phyloP scores from a whole-genome alignment of 2,113 vertebrate species.

The Pelecanoides urinatrix region DNA sequence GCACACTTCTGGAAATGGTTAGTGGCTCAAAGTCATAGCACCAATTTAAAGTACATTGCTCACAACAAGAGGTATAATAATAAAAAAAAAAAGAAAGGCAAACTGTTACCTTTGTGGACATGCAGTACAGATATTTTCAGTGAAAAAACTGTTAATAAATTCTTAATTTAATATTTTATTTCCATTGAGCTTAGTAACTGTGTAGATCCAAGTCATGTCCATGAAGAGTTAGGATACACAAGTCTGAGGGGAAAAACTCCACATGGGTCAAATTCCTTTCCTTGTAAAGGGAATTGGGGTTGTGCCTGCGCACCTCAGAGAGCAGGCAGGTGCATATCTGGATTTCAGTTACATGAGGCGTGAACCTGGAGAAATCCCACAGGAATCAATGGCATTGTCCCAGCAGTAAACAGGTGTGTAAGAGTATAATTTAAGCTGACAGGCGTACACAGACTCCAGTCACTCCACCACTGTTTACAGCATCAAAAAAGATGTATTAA shows the following conservation, averaged over 20 bases:
- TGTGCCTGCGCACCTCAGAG: background rate
- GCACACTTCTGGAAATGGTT: background rate
- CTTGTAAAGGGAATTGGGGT: background rate
- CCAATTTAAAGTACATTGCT: background rate
- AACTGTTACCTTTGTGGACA: background rate
- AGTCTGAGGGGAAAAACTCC: background rate
- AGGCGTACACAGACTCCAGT: background rate
- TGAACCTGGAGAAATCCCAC: background rate
- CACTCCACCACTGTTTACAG: background rate
- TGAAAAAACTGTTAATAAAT: background rate
- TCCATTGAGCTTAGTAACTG: background rate
- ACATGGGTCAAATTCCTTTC: background rate
- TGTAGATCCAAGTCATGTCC: background rate
- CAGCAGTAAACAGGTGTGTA: background rate
- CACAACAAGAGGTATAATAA: background rate
- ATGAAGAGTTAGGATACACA: background rate
- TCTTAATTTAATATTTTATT: background rate
- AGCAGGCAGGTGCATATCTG: background rate
- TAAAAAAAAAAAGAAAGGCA: background rate
- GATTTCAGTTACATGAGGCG: background rate
- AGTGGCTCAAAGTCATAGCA: background rate
- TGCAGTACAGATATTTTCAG: background rate
- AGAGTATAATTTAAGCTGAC: background rate
- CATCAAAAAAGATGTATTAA: background rate
- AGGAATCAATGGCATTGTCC: background rate